A percentile compares a stretch with the other conserved stretches of the same genome.
These are phyloP conservation scores for Gadopsis bispinosus DNA, from an alignment of 2,797 vertebrate species.

Conservation along the genomic window DNA sequence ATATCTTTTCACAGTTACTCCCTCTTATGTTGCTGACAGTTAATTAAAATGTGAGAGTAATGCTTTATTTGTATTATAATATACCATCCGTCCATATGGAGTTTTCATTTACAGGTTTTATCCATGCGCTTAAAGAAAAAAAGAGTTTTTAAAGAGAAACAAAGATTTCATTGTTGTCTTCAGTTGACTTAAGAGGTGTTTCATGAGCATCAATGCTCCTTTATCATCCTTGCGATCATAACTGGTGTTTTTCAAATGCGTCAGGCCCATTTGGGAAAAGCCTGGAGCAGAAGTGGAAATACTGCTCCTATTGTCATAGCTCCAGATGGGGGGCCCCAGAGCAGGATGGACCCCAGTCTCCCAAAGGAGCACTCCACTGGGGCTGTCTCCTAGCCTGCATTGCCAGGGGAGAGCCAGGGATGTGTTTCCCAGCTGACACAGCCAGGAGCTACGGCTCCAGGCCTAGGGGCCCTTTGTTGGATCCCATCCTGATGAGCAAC, in stretches of 20 bases:
- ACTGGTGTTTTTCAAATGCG: constrained; percentile 58
- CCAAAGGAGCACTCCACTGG: constrained; percentile 69
- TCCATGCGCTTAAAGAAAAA: neutral
- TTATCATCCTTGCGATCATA: constrained; percentile 39
- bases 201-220: constrained; percentile 43
- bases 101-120: constrained; percentile 10
- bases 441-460: constrained; percentile 46
- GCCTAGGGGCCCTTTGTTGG: constrained; percentile 37
- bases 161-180: constrained; percentile 40
- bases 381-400: constrained; percentile 59
- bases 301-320: constrained; percentile 76
- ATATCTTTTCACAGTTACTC: constrained; percentile 33
- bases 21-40: constrained; percentile 16
- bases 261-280: constrained; percentile 49
- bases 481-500: constrained; percentile 56
- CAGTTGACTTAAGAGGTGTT: constrained; percentile 56
- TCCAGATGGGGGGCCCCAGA: constrained; percentile 68
- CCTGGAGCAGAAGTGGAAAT: constrained; percentile 63
- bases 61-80: constrained; percentile 3
- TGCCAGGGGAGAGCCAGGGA: constrained; percentile 68
- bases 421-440: constrained; percentile 80
- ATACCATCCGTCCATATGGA: neutral
- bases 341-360: constrained; percentile 78
- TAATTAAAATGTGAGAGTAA: constrained; percentile 2
- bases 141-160: constrained; percentile 11